Evolutionary conservation across 1,140 invertebrate species (phyloP).

Genomic region (Coenobita brevimanus): DNA sequence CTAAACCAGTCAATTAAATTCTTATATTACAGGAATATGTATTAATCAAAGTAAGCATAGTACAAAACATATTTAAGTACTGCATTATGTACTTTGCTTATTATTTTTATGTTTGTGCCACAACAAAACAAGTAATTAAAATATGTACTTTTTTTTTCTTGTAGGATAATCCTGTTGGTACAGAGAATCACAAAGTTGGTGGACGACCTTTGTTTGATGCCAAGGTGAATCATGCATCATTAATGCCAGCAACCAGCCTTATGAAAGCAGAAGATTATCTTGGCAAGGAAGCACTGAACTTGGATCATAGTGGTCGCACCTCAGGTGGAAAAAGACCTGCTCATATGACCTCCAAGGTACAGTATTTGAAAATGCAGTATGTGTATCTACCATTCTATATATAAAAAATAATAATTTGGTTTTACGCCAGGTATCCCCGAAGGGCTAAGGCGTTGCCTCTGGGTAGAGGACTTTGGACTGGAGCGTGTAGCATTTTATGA

Average conservation of each 20-base stretch:
- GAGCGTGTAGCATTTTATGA: no score
- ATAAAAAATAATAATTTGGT: no score
- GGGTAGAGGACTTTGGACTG: no score
- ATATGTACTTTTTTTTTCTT: constrained; percentile 25
- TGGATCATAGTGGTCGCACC: constrained; percentile 22
- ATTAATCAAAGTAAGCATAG: no score
- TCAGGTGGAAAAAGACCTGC: constrained; percentile 38
- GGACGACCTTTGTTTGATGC: constrained; percentile 75
- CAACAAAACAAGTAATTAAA: no score
- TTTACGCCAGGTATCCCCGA: no score
- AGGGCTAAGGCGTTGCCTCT: no score
- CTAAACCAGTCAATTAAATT: no score
- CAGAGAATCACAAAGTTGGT: constrained; percentile 76
- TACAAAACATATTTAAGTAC: no score
- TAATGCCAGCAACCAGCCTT: constrained; percentile 75
- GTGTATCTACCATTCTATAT: background rate
- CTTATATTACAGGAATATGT: no score
- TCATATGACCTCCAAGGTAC: constrained; percentile 49
- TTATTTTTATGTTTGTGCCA: no score
- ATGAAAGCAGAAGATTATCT: constrained; percentile 74
- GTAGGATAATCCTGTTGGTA: constrained; percentile 76
- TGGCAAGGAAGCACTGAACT: constrained; percentile 49
- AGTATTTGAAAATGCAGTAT: background rate
- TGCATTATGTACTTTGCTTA: no score
- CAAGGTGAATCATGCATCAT: constrained; percentile 75